Conservation (phyloP, 2,113 vertebrate genomes). For the Sprattus sprattus region DNA sequence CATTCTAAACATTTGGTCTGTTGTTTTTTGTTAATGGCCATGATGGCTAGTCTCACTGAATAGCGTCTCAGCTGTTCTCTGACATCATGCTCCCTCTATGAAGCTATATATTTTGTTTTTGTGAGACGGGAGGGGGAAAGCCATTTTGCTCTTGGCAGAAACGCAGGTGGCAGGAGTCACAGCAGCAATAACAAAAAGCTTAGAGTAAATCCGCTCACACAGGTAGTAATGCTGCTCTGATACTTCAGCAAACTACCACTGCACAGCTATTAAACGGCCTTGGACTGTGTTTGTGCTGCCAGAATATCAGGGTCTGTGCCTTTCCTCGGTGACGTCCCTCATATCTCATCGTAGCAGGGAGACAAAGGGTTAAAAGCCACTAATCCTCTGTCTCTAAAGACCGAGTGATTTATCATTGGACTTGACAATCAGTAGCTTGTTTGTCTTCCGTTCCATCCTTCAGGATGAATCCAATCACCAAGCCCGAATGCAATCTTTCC, state of each 20-base stretch:
- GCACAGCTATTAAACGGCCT: not conserved
- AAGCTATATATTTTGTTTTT: conserved; percentile 8
- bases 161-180: not conserved
- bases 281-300: not conserved
- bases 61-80: not conserved
- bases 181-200: conserved; percentile 3
- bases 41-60: not conserved
- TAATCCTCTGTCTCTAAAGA: conserved; percentile 51
- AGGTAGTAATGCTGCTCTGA: conserved; percentile 6
- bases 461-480: conserved; percentile 39
- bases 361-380: conserved; percentile 59
- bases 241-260: not conserved
- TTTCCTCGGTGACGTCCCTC: conserved; percentile 33
- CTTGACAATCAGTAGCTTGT: conserved; percentile 63
- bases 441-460: conserved; percentile 53
- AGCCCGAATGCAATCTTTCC: conserved; percentile 47
- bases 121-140: not conserved
- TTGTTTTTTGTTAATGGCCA: not conserved
- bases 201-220: conserved; percentile 11
- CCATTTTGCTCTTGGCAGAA: conserved; percentile 8
- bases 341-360: conserved; percentile 21
- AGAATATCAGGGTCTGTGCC: not conserved
- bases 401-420: conserved; percentile 62
- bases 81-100: not conserved
- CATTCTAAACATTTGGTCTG: not conserved